Conservation (phyloP, 2,113 vertebrate species). For the Poeciliopsis occidentalis region DNA sequence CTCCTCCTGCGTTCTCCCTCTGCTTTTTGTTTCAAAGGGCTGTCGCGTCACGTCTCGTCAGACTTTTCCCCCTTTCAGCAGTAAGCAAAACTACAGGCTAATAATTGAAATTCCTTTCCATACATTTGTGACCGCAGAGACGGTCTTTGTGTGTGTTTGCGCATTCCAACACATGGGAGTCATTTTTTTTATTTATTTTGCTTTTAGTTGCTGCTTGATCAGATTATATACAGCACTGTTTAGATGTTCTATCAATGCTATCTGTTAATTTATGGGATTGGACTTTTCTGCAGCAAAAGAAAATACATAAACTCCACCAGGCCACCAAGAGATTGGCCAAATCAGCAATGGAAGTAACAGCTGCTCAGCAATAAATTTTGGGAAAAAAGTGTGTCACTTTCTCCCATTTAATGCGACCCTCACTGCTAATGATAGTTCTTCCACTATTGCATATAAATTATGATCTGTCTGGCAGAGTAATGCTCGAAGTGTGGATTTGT, state of each 20-base stretch:
- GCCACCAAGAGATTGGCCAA: slow-evolving; percentile 44
- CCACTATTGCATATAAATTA: slow-evolving; percentile 62
- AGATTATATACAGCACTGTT: slow-evolving; percentile 35
- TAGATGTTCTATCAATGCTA: slow-evolving; percentile 28
- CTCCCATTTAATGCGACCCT: slow-evolving; percentile 41
- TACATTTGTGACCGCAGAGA: slow-evolving; percentile 43
- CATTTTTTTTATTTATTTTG: slow-evolving; percentile 42
- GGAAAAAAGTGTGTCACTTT: slow-evolving; percentile 45
- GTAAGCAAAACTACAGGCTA: slow-evolving; percentile 59
- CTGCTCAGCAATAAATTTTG: slow-evolving; percentile 35
- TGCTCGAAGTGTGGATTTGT: slow-evolving; percentile 44
- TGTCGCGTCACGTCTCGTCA: slow-evolving; percentile 55
- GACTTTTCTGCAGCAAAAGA: slow-evolving; percentile 28
- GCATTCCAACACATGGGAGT: slow-evolving; percentile 50
- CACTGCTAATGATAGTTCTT: slow-evolving; percentile 36
- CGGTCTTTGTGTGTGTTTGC: slow-evolving; percentile 47
- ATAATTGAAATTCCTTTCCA: slow-evolving; percentile 67
- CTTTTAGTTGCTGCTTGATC: slow-evolving; percentile 24
- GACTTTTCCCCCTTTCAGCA: slow-evolving; percentile 49
- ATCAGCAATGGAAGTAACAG: slow-evolving; percentile 59
- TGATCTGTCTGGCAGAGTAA: slow-evolving; percentile 49
- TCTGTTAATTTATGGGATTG: slow-evolving; percentile 14
- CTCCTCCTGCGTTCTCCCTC: slow-evolving; percentile 2
- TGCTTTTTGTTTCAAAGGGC: slow-evolving; percentile 59
- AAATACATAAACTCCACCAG: slow-evolving; percentile 35